Conservation (phyloP, 2,888 invertebrate species). For the Ornithoptera priamus region DNA sequence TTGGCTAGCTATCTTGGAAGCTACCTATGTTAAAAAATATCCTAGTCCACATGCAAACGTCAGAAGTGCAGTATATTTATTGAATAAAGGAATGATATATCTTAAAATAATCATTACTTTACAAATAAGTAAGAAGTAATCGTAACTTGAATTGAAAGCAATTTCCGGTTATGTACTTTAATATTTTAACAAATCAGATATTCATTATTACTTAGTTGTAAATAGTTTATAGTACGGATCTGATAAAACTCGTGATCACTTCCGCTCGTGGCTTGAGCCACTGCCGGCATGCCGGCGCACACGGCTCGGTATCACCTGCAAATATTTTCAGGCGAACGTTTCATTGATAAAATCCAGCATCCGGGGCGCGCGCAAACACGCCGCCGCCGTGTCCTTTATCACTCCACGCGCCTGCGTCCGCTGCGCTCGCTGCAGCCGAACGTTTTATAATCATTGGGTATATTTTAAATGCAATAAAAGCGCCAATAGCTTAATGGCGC, state of each 20-base stretch:
- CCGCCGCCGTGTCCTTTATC: constrained; percentile 41
- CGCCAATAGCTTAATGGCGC: no score
- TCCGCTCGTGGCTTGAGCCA: constrained; percentile 28
- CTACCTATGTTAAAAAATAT: no score
- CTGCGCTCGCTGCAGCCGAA: constrained; percentile 13
- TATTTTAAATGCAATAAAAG: no score
- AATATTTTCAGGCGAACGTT: constrained; percentile 50
- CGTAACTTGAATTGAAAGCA: no score
- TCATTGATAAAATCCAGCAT: constrained; percentile 51
- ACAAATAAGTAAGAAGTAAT: no score
- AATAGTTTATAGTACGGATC: neutral
- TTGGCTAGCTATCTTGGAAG: no score
- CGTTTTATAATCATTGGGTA: no score
- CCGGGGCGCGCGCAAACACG: constrained; percentile 44
- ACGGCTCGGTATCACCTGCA: constrained; percentile 45
- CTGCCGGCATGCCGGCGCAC: constrained; percentile 3
- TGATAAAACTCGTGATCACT: constrained; percentile 1
- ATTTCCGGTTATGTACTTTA: no score
- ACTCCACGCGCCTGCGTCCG: constrained; percentile 39
- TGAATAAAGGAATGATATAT: no score
- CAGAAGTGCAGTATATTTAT: no score
- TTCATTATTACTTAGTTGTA: neutral
- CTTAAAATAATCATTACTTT: no score
- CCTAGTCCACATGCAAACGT: no score
- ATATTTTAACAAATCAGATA: neutral